These are phyloP conservation scores for Accipiter cooperii DNA, from an alignment of 2,113 vertebrate genomes.

Conservation along the genomic window DNA sequence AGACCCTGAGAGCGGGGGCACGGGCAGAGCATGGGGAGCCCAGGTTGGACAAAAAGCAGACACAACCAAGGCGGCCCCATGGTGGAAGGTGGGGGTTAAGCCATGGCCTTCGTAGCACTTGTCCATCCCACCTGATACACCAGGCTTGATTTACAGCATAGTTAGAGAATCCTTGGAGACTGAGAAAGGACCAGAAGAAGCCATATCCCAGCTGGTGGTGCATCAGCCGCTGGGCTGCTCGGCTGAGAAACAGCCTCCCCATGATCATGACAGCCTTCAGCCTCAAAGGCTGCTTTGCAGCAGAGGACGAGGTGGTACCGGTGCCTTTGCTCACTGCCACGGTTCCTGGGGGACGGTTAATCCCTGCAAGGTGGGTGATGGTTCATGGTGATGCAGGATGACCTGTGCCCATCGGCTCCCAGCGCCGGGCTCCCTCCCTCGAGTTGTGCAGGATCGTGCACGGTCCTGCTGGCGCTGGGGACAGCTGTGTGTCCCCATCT, in stretches of 20 bases:
- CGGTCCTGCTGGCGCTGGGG: background rate
- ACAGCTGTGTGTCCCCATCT: background rate
- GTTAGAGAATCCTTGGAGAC: background rate
- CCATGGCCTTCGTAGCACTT: background rate
- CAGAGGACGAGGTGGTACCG: background rate
- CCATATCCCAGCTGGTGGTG: background rate
- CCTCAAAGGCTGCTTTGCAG: background rate
- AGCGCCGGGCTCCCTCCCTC: background rate
- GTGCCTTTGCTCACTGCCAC: background rate
- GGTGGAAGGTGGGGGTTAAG: background rate
- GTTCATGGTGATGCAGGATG: too few species aligned
- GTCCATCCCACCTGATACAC: background rate
- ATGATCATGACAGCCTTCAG: background rate
- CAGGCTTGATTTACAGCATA: background rate
- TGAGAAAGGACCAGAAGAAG: background rate
- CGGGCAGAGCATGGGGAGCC: background rate
- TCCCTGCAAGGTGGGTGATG: background rate
- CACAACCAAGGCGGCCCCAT: too few species aligned
- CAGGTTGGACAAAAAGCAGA: background rate
- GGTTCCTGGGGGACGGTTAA: too few species aligned
- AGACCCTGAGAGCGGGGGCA: background rate
- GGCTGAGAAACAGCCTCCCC: background rate
- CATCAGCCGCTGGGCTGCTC: background rate
- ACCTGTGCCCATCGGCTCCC: background rate
- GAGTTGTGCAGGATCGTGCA: fast-evolving